Percentiles rank a stretch among this genome's conserved stretches.
These are phyloP conservation scores for Drosophila saltans DNA, from an alignment of 1,140 invertebrate species.

Conservation along the genomic window DNA sequence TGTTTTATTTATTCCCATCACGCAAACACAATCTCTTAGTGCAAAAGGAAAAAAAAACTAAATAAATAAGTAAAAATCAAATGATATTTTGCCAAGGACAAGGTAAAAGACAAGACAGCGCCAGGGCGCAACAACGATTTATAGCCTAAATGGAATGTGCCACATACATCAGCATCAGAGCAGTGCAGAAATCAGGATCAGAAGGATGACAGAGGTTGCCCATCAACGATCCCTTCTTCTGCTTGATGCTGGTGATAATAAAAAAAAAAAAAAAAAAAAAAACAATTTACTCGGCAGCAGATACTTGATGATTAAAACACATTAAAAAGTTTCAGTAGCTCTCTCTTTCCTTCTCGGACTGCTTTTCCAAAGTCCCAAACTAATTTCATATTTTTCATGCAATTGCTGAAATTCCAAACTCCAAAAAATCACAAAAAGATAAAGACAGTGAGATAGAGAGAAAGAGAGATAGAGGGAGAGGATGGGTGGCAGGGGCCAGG, in stretches of 20 bases:
- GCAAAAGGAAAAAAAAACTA: slow-evolving; percentile 72
- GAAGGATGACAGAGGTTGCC: slow-evolving; percentile 40
- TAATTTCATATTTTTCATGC: slow-evolving; percentile 82
- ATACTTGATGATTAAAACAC: slow-evolving; percentile 81
- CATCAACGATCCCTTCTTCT: slow-evolving; percentile 45
- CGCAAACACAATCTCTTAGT: slow-evolving; percentile 54
- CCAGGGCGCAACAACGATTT: slow-evolving; percentile 76
- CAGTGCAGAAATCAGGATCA: slow-evolving; percentile 53
- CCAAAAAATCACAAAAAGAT: slow-evolving; percentile 41
- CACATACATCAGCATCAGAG: slow-evolving; percentile 69
- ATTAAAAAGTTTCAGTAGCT: slow-evolving; percentile 78
- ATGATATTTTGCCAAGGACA: slow-evolving; percentile 69
- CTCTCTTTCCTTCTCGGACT: slow-evolving; percentile 5
- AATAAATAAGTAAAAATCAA: slow-evolving; percentile 78
- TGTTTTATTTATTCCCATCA: slow-evolving; percentile 57
- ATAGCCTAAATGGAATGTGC: slow-evolving; percentile 77
- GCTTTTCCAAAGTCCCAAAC: slow-evolving; percentile 50
- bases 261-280: slow-evolving; percentile 28
- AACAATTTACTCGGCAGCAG: slow-evolving; percentile 18
- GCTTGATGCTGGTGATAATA: slow-evolving; percentile 41
- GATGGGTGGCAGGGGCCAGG: too few relatives aligned
- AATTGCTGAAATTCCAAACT: slow-evolving; percentile 77
- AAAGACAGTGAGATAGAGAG: background rate
- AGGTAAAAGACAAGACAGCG: slow-evolving; percentile 48
- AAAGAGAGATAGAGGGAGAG: slow-evolving; percentile 7